Conservation (phyloP, 2,113 vertebrate genomes). For the Amia ocellicauda region DNA sequence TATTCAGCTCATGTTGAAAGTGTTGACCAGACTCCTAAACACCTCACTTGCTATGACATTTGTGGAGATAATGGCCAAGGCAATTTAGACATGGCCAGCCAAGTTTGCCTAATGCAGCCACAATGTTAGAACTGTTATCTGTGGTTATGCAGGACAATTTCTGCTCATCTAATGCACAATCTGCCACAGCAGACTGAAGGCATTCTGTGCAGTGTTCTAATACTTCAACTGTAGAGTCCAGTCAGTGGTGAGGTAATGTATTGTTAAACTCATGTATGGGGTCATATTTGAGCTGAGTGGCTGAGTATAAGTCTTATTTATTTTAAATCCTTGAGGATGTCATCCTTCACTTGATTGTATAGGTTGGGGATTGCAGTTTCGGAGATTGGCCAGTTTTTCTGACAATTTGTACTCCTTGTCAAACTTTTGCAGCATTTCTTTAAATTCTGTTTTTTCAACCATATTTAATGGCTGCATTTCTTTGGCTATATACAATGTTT, state of each 20-base stretch:
- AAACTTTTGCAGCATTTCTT: neutral
- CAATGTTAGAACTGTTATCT: slow-evolving; percentile 15
- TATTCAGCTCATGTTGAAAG: slow-evolving; percentile 20
- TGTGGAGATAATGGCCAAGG: slow-evolving; percentile 21
- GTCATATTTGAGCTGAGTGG: too few relatives aligned
- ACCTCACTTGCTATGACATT: slow-evolving; percentile 2
- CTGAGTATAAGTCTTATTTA: too few relatives aligned
- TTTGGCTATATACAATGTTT: slow-evolving; percentile 2
- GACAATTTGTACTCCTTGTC: slow-evolving; percentile 10
- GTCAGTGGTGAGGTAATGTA: too few relatives aligned
- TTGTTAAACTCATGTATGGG: too few relatives aligned
- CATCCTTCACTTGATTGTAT: too few relatives aligned
- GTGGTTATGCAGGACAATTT: too few relatives aligned
- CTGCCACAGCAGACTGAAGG: too few relatives aligned
- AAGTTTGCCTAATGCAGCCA: slow-evolving; percentile 19
- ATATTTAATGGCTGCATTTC: slow-evolving; percentile 17
- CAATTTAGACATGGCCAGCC: slow-evolving; percentile 22
- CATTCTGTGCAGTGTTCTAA: too few relatives aligned
- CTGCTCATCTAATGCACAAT: too few relatives aligned
- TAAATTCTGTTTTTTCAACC: slow-evolving; percentile 18
- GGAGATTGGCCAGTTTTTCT: neutral
- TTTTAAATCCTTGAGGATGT: too few relatives aligned
- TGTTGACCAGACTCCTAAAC: slow-evolving; percentile 16
- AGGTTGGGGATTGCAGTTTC: too few relatives aligned
- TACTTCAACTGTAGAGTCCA: too few relatives aligned